Evolutionary conservation across 2,888 invertebrate species (phyloP).

Genomic region (Poecilobothrus nobilitatus): DNA sequence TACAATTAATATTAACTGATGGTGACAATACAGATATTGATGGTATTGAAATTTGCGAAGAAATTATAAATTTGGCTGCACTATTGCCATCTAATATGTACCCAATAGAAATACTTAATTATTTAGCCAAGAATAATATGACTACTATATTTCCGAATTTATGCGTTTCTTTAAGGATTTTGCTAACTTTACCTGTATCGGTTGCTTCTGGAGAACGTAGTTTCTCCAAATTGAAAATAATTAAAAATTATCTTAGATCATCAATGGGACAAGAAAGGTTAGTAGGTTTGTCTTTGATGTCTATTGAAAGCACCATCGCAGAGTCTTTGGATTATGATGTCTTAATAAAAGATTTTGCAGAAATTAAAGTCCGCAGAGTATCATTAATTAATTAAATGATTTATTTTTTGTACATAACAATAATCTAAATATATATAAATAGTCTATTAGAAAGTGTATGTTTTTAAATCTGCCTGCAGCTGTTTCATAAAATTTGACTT

Average conservation of each 20-base stretch:
- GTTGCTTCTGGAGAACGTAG: conserved; percentile 5
- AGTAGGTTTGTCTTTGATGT: conserved; percentile 10
- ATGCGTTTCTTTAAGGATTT: conserved; percentile 5
- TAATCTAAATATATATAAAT: conserved; percentile 9
- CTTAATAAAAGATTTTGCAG: conserved; percentile 10
- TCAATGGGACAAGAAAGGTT: conserved; percentile 7
- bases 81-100: conserved; percentile 4
- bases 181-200: conserved; percentile 9
- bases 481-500: conserved; percentile 5
- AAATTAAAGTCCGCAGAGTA: conserved; percentile 9
- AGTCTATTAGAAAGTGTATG: conserved; percentile 6
- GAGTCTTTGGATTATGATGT: conserved; percentile 10
- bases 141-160: conserved; percentile 8
- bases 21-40: conserved; percentile 9
- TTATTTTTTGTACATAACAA: conserved; percentile 9
- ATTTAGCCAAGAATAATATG: not conserved
- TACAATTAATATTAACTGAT: conserved; percentile 9
- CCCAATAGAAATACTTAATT: conserved; percentile 8
- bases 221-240: conserved; percentile 9
- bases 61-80: conserved; percentile 2
- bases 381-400: conserved; percentile 8
- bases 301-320: conserved; percentile 10
- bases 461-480: not conserved
- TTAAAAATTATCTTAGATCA: conserved; percentile 11
- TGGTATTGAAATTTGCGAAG: conserved; percentile 7